Conservation (phyloP, 92 coral and sea anemone genomes). For the Umimayanthus kanabou region DNA sequence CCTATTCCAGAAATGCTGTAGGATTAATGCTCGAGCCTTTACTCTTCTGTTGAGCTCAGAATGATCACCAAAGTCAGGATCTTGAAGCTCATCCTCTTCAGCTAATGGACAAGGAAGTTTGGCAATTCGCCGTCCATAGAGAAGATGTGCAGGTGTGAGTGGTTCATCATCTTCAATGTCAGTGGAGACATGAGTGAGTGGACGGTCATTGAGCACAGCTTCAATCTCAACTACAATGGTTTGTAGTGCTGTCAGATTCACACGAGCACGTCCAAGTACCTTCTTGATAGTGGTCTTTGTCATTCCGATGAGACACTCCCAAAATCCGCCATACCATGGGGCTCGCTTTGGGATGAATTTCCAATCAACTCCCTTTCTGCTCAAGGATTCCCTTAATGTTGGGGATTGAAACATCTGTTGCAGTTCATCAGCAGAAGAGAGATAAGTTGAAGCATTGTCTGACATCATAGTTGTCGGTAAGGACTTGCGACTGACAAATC, state of each 20-base stretch:
- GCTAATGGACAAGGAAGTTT: slow-evolving; percentile 31
- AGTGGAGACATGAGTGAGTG: slow-evolving; percentile 52
- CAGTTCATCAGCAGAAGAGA: slow-evolving; percentile 48
- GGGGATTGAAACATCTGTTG: slow-evolving; percentile 50
- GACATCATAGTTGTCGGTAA: slow-evolving; percentile 45
- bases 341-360: slow-evolving; percentile 65
- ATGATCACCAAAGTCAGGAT: slow-evolving; percentile 62
- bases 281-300: slow-evolving; percentile 42
- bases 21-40: slow-evolving; percentile 1
- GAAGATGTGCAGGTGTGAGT: slow-evolving; percentile 60
- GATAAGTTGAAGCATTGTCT: slow-evolving; percentile 62
- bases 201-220: slow-evolving; percentile 50
- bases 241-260: slow-evolving; percentile 37
- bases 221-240: slow-evolving; percentile 57
- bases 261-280: slow-evolving; percentile 46
- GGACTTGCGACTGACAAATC: slow-evolving; percentile 34
- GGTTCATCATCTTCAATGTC: slow-evolving; percentile 55
- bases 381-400: slow-evolving; percentile 49
- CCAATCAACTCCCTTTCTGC: slow-evolving; percentile 59
- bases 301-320: slow-evolving; percentile 67
- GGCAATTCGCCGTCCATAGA: slow-evolving; percentile 47
- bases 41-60: slow-evolving; percentile 14
- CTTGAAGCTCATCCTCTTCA: slow-evolving; percentile 42
- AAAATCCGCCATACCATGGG: slow-evolving; percentile 65
- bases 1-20: slow-evolving; percentile 45